phyloP scores from a whole-genome alignment of 1,140 invertebrate species.

The Patella vulgata region DNA sequence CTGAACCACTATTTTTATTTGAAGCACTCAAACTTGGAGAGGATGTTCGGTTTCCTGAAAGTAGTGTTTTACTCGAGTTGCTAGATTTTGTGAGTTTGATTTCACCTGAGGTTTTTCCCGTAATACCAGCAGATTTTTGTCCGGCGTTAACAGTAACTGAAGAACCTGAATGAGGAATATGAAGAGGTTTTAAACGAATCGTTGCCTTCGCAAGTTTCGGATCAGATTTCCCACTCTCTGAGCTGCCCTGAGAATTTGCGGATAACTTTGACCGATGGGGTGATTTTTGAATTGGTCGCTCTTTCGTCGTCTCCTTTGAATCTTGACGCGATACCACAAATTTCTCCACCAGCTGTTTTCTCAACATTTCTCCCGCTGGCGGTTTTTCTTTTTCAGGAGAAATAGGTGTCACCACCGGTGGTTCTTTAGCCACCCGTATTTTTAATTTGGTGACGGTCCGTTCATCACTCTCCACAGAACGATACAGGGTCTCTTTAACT shows the following conservation, averaged over 20 bases:
- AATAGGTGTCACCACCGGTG: not conserved
- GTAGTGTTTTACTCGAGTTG: slow-evolving; percentile 1
- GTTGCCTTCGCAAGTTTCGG: slow-evolving; percentile 63
- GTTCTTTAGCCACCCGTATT: slow-evolving; percentile 40
- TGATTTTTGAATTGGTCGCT: slow-evolving; percentile 39
- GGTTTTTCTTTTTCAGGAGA: slow-evolving; percentile 5
- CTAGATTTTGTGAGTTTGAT: slow-evolving; percentile 10
- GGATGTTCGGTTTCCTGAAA: slow-evolving; percentile 16
- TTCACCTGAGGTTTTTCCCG: slow-evolving; percentile 9
- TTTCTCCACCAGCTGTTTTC: slow-evolving; percentile 8
- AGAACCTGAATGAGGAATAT: slow-evolving; percentile 46
- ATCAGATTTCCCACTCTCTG: slow-evolving; percentile 48
- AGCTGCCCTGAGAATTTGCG: slow-evolving; percentile 32
- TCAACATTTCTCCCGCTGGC: slow-evolving; percentile 7
- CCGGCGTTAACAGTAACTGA: slow-evolving; percentile 40
- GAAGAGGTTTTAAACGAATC: slow-evolving; percentile 63
- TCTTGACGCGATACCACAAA: slow-evolving; percentile 3
- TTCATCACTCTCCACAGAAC: slow-evolving; percentile 40
- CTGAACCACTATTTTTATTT: no score
- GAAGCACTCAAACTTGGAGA: not conserved
- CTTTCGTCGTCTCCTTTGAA: slow-evolving; percentile 9
- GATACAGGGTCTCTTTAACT: slow-evolving; percentile 42
- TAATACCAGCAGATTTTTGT: slow-evolving; percentile 12
- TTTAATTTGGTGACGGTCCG: slow-evolving; percentile 48
- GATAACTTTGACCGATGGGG: slow-evolving; percentile 16